Conservation (phyloP, 2,888 invertebrate genomes). For the Morinoia aosen region DNA sequence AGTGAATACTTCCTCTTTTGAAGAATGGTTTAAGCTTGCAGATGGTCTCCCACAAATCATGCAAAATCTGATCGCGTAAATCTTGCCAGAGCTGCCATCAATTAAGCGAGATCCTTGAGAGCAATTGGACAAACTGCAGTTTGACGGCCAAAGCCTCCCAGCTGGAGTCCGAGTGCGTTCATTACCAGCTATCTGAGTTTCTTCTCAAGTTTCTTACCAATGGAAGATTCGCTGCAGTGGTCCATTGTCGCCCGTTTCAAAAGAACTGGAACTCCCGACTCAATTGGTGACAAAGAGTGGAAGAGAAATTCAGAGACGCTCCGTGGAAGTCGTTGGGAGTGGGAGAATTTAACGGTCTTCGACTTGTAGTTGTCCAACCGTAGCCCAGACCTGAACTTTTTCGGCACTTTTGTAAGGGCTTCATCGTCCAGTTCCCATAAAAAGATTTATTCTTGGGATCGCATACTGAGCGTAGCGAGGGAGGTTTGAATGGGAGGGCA, state of each 20-base stretch:
- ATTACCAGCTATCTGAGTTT: slow-evolving; percentile 35
- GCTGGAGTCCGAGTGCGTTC: neutral
- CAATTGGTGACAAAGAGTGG: slow-evolving; percentile 15
- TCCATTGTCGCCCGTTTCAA: slow-evolving; percentile 34
- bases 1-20: neutral
- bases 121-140: slow-evolving; percentile 14
- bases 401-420: neutral
- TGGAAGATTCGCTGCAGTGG: slow-evolving; percentile 35
- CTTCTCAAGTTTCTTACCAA: slow-evolving; percentile 41
- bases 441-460: neutral
- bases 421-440: slow-evolving; percentile 39
- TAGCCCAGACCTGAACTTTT: slow-evolving; percentile 36
- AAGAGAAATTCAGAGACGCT: slow-evolving; percentile 30
- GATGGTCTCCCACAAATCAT: neutral
- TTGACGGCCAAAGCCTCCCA: neutral
- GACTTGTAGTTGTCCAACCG: slow-evolving; percentile 40
- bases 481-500: neutral
- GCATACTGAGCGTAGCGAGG: neutral
- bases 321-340: slow-evolving; percentile 6
- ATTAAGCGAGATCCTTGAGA: neutral
- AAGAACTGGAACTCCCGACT: neutral
- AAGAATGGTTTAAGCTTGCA: neutral
- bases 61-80: neutral
- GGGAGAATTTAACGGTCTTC: slow-evolving; percentile 41
- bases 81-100: neutral